A percentile compares a stretch with the other conserved stretches of the same genome.
phyloP scores from a whole-genome alignment of 92 coral and sea anemone species.

The Paragorgia papillata region DNA sequence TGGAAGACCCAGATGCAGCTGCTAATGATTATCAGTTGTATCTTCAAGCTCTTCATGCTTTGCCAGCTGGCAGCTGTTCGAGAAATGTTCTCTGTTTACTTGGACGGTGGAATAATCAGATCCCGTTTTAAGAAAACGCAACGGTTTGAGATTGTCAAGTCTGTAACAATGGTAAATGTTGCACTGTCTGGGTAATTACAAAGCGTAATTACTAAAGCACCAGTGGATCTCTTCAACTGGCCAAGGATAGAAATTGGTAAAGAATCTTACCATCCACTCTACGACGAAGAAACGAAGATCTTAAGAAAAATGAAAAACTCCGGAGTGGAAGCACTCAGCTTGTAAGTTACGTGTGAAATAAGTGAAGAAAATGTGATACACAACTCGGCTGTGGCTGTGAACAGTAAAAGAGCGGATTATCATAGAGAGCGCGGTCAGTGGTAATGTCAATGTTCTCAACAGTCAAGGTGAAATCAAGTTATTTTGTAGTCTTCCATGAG shows the following conservation, averaged over 20 bases:
- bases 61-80: constrained; percentile 3
- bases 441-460: background rate
- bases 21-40: background rate
- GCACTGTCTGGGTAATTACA: background rate
- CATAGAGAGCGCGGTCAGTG: background rate
- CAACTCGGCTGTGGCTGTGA: background rate
- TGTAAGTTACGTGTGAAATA: background rate
- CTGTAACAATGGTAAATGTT: background rate
- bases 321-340: background rate
- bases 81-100: constrained; percentile 16
- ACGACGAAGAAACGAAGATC: background rate
- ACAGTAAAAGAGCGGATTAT: constrained; percentile 20
- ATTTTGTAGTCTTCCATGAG: background rate
- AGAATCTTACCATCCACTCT: background rate
- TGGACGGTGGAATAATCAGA: constrained; percentile 18
- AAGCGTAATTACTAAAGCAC: background rate
- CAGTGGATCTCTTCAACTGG: background rate
- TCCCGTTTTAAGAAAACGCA: constrained; percentile 8
- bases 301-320: background rate
- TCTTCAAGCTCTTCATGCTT: constrained; percentile 7
- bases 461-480: background rate
- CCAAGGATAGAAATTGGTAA: background rate
- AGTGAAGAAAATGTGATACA: no score
- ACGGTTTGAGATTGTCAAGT: constrained; percentile 1
- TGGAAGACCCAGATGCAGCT: constrained; percentile 11